Percentiles rank a stretch among this genome's conserved stretches.
Evolutionary conservation across 2,888 invertebrate species (phyloP).

Genomic region (Cosmia trapezina): DNA sequence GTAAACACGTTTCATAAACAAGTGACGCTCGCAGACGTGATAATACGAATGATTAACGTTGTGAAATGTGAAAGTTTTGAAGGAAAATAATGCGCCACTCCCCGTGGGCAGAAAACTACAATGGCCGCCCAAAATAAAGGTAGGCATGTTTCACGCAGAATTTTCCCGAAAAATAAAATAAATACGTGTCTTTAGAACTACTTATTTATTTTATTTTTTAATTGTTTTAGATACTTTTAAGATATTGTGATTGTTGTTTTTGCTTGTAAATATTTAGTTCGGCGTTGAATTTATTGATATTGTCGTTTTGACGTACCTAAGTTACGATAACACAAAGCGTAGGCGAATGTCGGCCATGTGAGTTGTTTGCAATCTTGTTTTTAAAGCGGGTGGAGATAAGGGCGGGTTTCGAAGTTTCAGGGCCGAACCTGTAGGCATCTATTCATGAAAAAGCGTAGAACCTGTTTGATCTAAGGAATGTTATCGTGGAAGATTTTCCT

Average conservation of each 20-base stretch:
- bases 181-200: constrained; percentile 42
- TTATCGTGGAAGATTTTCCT: background rate
- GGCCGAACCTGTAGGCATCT: constrained; percentile 9
- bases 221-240: background rate
- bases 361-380: constrained; percentile 80
- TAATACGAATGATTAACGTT: constrained; percentile 63
- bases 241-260: constrained; percentile 8
- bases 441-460: constrained; percentile 16
- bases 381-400: constrained; percentile 77
- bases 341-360: constrained; percentile 85
- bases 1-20: constrained; percentile 83
- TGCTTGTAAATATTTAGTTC: constrained; percentile 38
- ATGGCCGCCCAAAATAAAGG: constrained; percentile 89
- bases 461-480: constrained; percentile 10
- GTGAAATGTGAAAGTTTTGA: constrained; percentile 79
- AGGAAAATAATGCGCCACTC: constrained; percentile 81
- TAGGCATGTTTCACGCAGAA: constrained; percentile 69
- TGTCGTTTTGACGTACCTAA: constrained; percentile 76
- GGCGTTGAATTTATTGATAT: constrained; percentile 64
- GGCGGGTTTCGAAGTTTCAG: constrained; percentile 66
- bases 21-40: constrained; percentile 65
- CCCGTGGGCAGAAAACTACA: constrained; percentile 72
- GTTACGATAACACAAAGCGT: constrained; percentile 80
- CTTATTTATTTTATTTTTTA: background rate
- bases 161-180: constrained; percentile 65